Evolutionary conservation across 2,888 invertebrate genomes (phyloP), one percentile per base, ranked within the genome.

Genomic region (Drosophila ezoana): DNA sequence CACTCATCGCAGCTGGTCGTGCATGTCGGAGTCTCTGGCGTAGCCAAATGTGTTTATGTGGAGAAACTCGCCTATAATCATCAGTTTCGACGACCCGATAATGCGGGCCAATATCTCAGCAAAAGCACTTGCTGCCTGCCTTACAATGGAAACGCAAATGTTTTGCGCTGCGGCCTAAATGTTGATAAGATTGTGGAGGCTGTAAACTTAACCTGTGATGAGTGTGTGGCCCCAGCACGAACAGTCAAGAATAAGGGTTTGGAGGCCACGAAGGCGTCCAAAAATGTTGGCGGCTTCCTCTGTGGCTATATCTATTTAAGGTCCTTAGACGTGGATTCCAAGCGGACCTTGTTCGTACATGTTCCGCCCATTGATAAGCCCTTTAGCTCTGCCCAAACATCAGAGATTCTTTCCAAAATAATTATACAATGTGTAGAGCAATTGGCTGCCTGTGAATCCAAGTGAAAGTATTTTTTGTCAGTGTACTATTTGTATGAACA

Each of bases 301-400:
- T 97, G 97, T 90, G 96, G 96, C 87, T 97, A 95, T 89, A 95
- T 94, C 62, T 97, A 95, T 92, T 95, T 95, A 87, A 94, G 94
- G 62, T 97, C 96, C 0, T 91, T 97, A 53, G 93, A 93, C 81
- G 93, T 94, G 38, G 93, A 95, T 90, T 89, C 90, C 14, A 84
- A 91, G 8, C 93, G 94, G 57, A 93, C 94, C 28, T 92, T 96
- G n/a, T 97, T 97, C 91, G 93, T 97, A 28, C 97, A 97, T 92
- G 96, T 97, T 1, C 97, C 97, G 14, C 94, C 94, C 0, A 89
- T 96, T 48, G 90, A 94, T 68, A 90, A 93, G 63, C 95, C 95
- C 0, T 96, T 95, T 86, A 91, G 93, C n/a, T 94, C 93, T 2
- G 69, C 92, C 18, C 93, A 95, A 89, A 92, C 95, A 11, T 94